phyloP scores from a whole-genome alignment of 2,888 invertebrate genomes.

The Erebia ligea region DNA sequence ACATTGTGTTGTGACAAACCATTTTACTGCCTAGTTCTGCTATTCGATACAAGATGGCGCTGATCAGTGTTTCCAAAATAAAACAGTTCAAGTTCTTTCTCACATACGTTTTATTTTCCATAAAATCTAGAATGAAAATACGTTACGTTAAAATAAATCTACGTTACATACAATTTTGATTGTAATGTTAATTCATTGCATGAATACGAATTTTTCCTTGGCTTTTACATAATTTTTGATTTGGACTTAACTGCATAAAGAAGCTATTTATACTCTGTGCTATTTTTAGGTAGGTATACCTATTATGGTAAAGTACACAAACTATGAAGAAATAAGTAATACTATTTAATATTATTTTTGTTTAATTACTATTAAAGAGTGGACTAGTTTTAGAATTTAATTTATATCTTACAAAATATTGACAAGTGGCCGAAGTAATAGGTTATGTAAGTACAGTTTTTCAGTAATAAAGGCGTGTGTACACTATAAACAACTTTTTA shows the following conservation, averaged over 20 bases:
- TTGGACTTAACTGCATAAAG: too few relatives aligned
- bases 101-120: slow-evolving; percentile 41
- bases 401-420: slow-evolving; percentile 33
- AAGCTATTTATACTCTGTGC: too few relatives aligned
- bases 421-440: slow-evolving; percentile 32
- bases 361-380: slow-evolving; percentile 26
- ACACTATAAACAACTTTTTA: neutral
- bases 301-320: neutral
- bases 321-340: slow-evolving; percentile 20
- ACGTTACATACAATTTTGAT: slow-evolving; percentile 22
- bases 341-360: slow-evolving; percentile 23
- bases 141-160: slow-evolving; percentile 11
- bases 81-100: slow-evolving; percentile 27
- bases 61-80: slow-evolving; percentile 17
- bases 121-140: slow-evolving; percentile 40
- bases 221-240: neutral
- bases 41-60: slow-evolving; percentile 62
- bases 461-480: neutral
- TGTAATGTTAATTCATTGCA: slow-evolving; percentile 11
- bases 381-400: slow-evolving; percentile 38
- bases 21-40: slow-evolving; percentile 37
- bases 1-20: neutral
- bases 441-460: too few relatives aligned
- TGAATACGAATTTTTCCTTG: slow-evolving; percentile 18
- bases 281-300: neutral